A percentile compares a stretch with the other conserved stretches of the same genome.
Evolutionary conservation across 2,888 invertebrate genomes (phyloP).

Genomic region (Morinoia aosen): DNA sequence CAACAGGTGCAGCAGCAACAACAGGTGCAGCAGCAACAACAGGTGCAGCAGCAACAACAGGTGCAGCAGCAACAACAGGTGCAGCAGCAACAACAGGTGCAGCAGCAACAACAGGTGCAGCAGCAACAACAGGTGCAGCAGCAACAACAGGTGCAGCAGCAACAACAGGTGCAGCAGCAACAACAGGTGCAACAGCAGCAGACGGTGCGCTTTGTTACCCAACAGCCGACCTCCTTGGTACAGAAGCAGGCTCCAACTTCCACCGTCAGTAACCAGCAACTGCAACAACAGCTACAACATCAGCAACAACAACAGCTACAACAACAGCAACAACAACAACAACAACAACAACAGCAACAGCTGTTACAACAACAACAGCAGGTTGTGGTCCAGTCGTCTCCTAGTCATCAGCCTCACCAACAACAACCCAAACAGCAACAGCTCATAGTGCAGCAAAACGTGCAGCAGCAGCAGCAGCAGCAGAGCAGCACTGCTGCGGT

Average conservation of each 20-base stretch:
- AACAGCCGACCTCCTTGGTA: constrained; percentile 48
- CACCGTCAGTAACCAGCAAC: constrained; percentile 45
- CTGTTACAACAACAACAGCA: constrained; percentile 53
- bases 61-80: constrained; percentile 27
- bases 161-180: constrained; percentile 34
- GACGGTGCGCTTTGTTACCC: constrained; percentile 53
- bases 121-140: constrained; percentile 56
- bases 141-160: constrained; percentile 56
- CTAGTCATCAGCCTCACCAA: constrained; percentile 47
- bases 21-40: constrained; percentile 51
- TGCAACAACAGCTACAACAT: constrained; percentile 42
- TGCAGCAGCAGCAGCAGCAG: neutral
- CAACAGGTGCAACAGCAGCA: constrained; percentile 30
- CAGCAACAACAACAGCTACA: constrained; percentile 40
- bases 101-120: constrained; percentile 39
- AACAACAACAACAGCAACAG: constrained; percentile 10
- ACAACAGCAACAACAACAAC: neutral
- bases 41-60: constrained; percentile 57
- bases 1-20: constrained; percentile 58
- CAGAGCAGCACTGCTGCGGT: neutral
- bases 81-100: constrained; percentile 58
- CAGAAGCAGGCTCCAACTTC: constrained; percentile 13
- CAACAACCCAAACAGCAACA: neutral
- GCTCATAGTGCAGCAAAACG: constrained; percentile 23
- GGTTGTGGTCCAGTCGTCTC: neutral